Base-by-base conservation (phyloP, 2,113 vertebrate species). In the Ancistrus triradiatus region DNA sequence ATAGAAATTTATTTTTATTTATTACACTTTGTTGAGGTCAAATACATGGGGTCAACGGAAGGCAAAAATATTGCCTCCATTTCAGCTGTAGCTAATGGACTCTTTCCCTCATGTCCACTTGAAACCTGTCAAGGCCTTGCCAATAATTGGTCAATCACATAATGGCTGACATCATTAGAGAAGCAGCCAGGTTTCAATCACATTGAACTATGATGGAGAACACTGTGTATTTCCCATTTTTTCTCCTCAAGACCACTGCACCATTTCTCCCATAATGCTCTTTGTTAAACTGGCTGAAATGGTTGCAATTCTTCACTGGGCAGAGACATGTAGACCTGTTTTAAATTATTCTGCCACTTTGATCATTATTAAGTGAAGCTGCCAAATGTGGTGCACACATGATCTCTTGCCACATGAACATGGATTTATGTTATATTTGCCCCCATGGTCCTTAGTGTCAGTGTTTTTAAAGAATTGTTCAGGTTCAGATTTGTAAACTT, bases 111-210 rank as follows among this genome's bases (percentile, higher is more conserved):
- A 25, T 19, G 1, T 19, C 22, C 31, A 61, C 24, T 18, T 33
- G 21, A 37, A 49, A 48, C 46, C 59, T 61, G 19, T 24, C 46
- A 21, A 40, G 50, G 38, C 21, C 35, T 63, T 37, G 22, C n/a
- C 47, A 51, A 35, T 42, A 61, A 49, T 42, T 61, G 21, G 19
- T 48, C 48, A 49, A 61, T 38, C 59, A 61, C 44, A 28, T 61
- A 61, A 61, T 49, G 18, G 19, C 28, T 61, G 59, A 48, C 59
- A 61, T 49, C 28, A 48, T 60, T 60, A 60, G 8, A 24, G 44
- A 2, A 15, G 10, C 14, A 28, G 7, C 10, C 19, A 60, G 7
- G 28, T 22, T 48, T 60, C 43, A 33, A 35, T 31, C 44, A 61
- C 43, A 47, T 21, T 37, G 22, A 37, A 18, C 28, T 24, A 18